Evolutionary conservation across 2,888 invertebrate genomes (phyloP), one percentile per base, ranked within the genome.

Genomic region (Caenorhabditis becei): DNA sequence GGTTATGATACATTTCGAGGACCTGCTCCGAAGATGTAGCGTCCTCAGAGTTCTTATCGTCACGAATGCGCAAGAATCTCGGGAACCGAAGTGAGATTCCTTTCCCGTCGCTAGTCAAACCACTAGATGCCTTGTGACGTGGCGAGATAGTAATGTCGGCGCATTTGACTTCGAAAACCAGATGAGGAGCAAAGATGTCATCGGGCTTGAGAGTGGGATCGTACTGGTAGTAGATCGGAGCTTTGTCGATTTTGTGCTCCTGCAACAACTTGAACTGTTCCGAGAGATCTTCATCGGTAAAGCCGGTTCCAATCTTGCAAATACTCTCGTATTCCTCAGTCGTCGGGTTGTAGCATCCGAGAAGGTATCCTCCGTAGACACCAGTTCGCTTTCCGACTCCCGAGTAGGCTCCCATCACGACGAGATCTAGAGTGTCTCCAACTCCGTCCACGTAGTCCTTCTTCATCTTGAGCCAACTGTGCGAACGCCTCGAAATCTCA

Each of bases 81-180:
- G 98, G 98, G 92, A 99, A 99, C 51, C 98, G 93, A 51, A 99
- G 93, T 1, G 97, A 98, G 89, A 99, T 95, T 24, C 90, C 90
- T 71, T 88, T 89, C 26, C 85, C 86, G 14, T 71, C 71, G 16
- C 88, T 88, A 91, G 95, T 95, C 90, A 96, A 94, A 59, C 93
- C 93, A 56, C 94, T 92, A 0, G 95, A 98, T 61, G 98, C 98
- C 91, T 94, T 94, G 92, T 99, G 97, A 62, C 95, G 94, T 18
- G 99, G 97, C 37, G 97, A 98, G 59, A 99, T 94, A 7, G 97
- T 97, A 75, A 99, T 93, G 93, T 99, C 98, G 0, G 98, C 98
- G 92, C 97, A 96, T 91, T 97, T 96, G 16, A 86, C 94, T 93
- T 97, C 97, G 96, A 97, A 97, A 74, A 99, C 97, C 92, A 94